Percentiles rank a stretch among this genome's conserved stretches.
phyloP scores from a whole-genome alignment of 2,797 vertebrate genomes.

The Gorsachius magnificus region DNA sequence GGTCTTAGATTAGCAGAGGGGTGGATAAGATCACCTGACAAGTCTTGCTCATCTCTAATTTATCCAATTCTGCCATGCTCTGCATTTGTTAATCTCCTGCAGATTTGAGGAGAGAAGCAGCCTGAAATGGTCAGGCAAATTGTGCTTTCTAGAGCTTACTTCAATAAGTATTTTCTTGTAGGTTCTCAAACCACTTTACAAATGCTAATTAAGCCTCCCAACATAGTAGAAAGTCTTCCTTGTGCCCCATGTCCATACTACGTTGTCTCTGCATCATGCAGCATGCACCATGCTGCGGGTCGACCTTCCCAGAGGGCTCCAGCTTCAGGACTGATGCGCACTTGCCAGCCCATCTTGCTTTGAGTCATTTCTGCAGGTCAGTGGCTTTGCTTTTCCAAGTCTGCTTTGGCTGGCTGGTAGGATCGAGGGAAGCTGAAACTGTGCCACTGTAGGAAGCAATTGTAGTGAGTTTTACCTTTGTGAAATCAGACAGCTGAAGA shows the following conservation, averaged over 20 bases:
- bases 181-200: not conserved
- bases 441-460: not conserved
- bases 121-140: not conserved
- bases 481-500: not conserved
- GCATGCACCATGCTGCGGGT: fast-evolving
- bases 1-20: not conserved
- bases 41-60: slow-evolving; percentile 7
- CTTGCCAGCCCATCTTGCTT: not conserved
- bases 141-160: not conserved
- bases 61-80: not conserved
- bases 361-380: not conserved
- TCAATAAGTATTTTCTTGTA: not conserved
- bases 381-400: not conserved
- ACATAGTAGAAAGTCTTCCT: not conserved
- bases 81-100: not conserved
- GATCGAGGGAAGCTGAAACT: not conserved
- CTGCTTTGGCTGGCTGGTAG: not conserved
- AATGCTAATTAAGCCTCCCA: not conserved
- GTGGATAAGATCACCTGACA: not conserved
- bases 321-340: not conserved
- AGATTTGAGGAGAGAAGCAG: not conserved
- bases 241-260: not conserved
- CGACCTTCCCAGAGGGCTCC: not conserved
- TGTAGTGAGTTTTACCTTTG: not conserved
- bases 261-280: not conserved